Evolutionary conservation across 2,888 invertebrate genomes (phyloP).

Genomic region (Ormia ochracea): DNA sequence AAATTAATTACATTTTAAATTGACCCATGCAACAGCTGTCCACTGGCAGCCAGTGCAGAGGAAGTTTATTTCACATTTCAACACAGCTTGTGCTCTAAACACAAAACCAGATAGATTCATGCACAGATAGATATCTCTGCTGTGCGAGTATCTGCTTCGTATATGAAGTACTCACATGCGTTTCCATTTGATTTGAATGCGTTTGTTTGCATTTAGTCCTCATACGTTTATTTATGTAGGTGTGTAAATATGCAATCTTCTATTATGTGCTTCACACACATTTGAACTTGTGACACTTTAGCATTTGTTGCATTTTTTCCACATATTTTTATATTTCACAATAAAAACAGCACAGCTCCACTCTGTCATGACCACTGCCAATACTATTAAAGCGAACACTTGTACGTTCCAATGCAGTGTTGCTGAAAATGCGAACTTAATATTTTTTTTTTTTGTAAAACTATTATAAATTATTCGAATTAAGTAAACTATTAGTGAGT

Average conservation of each 20-base stretch:
- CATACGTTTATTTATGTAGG: constrained; percentile 18
- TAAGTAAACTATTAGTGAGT: no score
- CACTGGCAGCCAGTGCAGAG: constrained; percentile 37
- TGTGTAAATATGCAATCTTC: constrained; percentile 3
- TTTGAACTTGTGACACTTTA: constrained; percentile 66
- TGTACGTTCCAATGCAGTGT: background rate
- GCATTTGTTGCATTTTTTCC: constrained; percentile 62
- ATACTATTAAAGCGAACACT: constrained; percentile 11
- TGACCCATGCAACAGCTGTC: background rate
- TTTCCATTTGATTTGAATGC: constrained; percentile 24
- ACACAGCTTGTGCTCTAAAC: constrained; percentile 50
- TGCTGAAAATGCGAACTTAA: background rate
- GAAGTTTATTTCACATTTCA: constrained; percentile 58
- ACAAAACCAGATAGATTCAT: constrained; percentile 31
- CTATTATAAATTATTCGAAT: no score
- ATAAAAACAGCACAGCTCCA: constrained; percentile 36
- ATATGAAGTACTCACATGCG: constrained; percentile 14
- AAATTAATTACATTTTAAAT: constrained; percentile 27
- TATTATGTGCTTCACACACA: constrained; percentile 14
- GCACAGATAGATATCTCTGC: constrained; percentile 15
- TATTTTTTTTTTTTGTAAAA: no score
- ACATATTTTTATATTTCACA: constrained; percentile 21
- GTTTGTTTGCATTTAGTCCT: constrained; percentile 17
- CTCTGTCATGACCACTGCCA: constrained; percentile 50
- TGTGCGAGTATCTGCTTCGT: constrained; percentile 28